Conservation (phyloP, 2,888 invertebrate species). For the Bursaphelenchus okinawaensis region DNA sequence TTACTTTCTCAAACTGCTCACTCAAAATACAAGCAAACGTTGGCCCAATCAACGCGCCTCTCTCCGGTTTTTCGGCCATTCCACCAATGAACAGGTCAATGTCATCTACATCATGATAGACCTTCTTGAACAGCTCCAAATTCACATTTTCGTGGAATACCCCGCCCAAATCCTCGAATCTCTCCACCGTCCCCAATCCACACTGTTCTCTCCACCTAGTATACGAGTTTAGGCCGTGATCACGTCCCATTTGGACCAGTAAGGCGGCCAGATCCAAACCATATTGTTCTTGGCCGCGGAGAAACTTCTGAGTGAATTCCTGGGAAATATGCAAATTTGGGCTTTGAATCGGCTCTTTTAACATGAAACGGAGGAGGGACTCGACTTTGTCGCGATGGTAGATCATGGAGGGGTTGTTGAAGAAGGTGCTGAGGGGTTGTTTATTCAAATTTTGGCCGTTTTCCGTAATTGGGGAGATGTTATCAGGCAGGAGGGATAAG, state of each 20-base stretch:
- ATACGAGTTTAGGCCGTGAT: slow-evolving; percentile 45
- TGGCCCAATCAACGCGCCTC: slow-evolving; percentile 50
- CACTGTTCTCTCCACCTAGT: slow-evolving; percentile 44
- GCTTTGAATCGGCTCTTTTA: slow-evolving; percentile 37
- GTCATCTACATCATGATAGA: slow-evolving; percentile 34
- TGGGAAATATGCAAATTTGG: slow-evolving; percentile 43
- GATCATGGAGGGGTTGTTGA: slow-evolving; percentile 39
- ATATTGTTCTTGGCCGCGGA: slow-evolving; percentile 25
- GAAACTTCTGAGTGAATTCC: slow-evolving; percentile 41
- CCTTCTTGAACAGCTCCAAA: slow-evolving; percentile 4
- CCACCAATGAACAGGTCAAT: slow-evolving; percentile 56
- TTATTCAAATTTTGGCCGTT: slow-evolving; percentile 13
- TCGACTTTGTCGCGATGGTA: slow-evolving; percentile 9
- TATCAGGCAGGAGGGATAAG: slow-evolving; percentile 42
- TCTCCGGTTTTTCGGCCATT: slow-evolving; percentile 51
- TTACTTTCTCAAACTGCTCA: slow-evolving; percentile 51
- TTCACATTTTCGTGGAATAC: slow-evolving; percentile 14
- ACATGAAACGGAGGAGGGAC: slow-evolving; percentile 24
- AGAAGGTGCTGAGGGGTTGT: slow-evolving; percentile 25
- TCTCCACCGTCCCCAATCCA: slow-evolving; percentile 33
- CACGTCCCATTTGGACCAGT: slow-evolving; percentile 44
- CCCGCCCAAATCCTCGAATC: slow-evolving; percentile 26
- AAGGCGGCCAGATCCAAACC: slow-evolving; percentile 49
- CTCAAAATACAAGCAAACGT: slow-evolving; percentile 56
- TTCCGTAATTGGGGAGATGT: slow-evolving; percentile 26